Base-by-base conservation (phyloP, 2,888 invertebrate species). In the Hyppa rectilinea region DNA sequence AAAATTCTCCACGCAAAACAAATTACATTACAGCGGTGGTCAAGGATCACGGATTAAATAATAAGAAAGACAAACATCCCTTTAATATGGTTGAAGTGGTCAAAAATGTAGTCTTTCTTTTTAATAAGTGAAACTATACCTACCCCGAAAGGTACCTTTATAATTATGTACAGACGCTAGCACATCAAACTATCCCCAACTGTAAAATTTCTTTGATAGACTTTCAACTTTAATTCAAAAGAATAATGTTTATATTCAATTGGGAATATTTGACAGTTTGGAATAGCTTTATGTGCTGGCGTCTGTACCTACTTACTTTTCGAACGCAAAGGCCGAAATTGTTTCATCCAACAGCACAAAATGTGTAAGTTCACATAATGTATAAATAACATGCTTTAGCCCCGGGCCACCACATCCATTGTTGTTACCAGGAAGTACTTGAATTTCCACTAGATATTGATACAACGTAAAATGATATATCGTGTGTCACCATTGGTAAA, bases 381-480 rank as follows among this genome's bases (percentile, higher is more conserved):
- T 34, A 23, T 53, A 20, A 34, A 34, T n/a, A 49, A 71, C 36
- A 71, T 23, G 29, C 20, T 29, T 40, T 34, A 5, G 12, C 52
- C 53, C 2, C 7, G 9, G 34, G 73, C 62, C 5, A n/a, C 6
- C 6, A n/a, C 7, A 56, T 71, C 9, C 23, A 43, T n/a, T 55
- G 23, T 31, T 78, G 36, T 36, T 23, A 71, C 23, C 47, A 23
- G 6, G 49, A 55, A 47, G 12, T 36, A 56, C 49, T 56, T 36
- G 40, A 36, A 78, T 56, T 43, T 49, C 43, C 43, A 71, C 17
- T 47, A 58, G 20, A 72, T 56, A 78, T 56, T 36, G 29, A 43
- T 50, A 38, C 6, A 43, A 31, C 12, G n/a, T 31, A 71, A 40
- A 55, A 38, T 38, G 2, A 43, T 79, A 34, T 58, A 47, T 50